A percentile compares a stretch with the other conserved stretches of the same genome.
These are phyloP conservation scores for Pristionchus entomophagus DNA, from an alignment of 2,888 invertebrate genomes.

Conservation along the genomic window DNA sequence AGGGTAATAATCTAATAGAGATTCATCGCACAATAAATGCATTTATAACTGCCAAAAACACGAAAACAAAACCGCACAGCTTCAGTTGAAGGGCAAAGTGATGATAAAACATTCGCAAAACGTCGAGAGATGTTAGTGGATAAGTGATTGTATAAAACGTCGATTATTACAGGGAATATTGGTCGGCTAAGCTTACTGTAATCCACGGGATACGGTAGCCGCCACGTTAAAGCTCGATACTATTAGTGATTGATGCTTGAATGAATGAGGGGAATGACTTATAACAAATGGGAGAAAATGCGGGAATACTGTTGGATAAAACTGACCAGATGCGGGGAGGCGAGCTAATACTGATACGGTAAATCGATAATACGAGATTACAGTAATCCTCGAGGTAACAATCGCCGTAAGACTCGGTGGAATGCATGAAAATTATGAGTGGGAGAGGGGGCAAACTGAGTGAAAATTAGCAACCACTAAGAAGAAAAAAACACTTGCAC, in stretches of 20 bases:
- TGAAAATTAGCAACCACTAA: conserved; percentile 11
- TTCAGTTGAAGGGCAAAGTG: conserved; percentile 12
- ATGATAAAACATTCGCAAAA: conserved; percentile 18
- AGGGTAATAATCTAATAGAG: conserved; percentile 22
- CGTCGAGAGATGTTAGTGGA: conserved; percentile 40
- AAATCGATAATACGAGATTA: conserved; percentile 29
- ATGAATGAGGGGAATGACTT: conserved; percentile 9
- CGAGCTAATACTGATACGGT: conserved; percentile 34
- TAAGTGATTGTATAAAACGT: conserved; percentile 24
- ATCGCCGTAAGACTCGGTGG: conserved; percentile 29
- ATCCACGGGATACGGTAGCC: neutral
- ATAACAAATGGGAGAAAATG: neutral
- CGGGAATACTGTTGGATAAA: neutral
- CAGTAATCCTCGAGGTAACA: conserved; percentile 39
- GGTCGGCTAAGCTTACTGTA: neutral
- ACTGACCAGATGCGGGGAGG: conserved; percentile 5
- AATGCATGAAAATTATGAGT: conserved; percentile 5
- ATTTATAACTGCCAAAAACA: conserved; percentile 31
- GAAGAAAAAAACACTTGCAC: conserved; percentile 21
- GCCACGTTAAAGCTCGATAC: conserved; percentile 3
- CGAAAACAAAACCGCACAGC: conserved; percentile 25
- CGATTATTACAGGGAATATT: conserved; percentile 29
- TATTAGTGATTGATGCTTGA: neutral
- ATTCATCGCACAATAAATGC: conserved; percentile 12
- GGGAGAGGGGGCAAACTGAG: neutral